phyloP scores from a whole-genome alignment of 1,140 invertebrate genomes.

The Psix sp. region DNA sequence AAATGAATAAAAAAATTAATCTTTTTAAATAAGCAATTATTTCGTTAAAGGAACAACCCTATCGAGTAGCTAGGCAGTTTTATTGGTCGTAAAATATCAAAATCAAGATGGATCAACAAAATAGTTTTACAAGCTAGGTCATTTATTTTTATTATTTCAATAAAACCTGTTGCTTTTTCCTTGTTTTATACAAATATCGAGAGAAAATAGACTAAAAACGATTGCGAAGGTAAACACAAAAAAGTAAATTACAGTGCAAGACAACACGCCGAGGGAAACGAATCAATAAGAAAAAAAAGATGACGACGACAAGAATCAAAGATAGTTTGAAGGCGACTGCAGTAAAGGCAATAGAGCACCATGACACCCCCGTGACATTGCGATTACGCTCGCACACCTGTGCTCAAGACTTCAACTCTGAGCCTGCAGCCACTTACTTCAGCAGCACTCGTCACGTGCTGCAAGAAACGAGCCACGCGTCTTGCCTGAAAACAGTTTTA shows the following conservation, averaged over 20 bases:
- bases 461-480: conserved; percentile 66
- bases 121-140: too few species aligned
- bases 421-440: conserved; percentile 51
- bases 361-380: conserved; percentile 70
- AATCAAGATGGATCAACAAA: too few species aligned
- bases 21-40: too few species aligned
- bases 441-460: conserved; percentile 70
- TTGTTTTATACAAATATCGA: conserved; percentile 13
- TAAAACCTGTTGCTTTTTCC: conserved; percentile 43
- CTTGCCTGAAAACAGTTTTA: conserved; percentile 57
- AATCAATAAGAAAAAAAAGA: neutral
- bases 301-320: conserved; percentile 7
- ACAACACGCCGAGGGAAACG: conserved; percentile 10
- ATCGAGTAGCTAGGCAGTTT: too few species aligned
- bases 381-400: conserved; percentile 75
- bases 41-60: too few species aligned
- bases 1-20: too few species aligned
- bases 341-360: conserved; percentile 17
- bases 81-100: too few species aligned
- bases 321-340: conserved; percentile 5
- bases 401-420: conserved; percentile 56
- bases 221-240: conserved; percentile 21
- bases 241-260: conserved; percentile 28
- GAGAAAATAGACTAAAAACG: conserved; percentile 8
- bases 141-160: too few species aligned